phyloP scores from a whole-genome alignment of 2,797 vertebrate species.

The Silurus lanzhouensis region DNA sequence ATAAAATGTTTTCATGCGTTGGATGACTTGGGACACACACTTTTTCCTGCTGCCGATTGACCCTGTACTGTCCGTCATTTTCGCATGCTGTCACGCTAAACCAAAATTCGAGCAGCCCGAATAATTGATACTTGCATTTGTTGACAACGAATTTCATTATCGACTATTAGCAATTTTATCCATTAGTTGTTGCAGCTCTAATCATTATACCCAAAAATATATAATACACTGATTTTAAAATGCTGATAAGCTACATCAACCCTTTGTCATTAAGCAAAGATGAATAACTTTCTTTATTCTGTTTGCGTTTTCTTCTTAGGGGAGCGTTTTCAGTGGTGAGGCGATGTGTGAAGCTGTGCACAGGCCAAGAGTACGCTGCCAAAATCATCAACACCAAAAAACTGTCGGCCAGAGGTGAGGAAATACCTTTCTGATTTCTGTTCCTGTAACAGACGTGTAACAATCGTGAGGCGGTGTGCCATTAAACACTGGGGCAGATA shows the following conservation, averaged over 20 bases:
- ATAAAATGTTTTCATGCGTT: no score
- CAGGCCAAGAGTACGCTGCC: constrained; percentile 93
- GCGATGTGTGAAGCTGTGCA: constrained; percentile 94
- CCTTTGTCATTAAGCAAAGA: background rate
- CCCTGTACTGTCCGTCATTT: no score
- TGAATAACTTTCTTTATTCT: constrained; percentile 1
- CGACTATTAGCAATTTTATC: no score
- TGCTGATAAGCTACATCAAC: background rate
- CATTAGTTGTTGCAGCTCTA: no score
- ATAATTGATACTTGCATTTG: no score
- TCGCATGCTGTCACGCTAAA: no score
- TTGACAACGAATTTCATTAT: no score
- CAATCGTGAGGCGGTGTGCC: background rate
- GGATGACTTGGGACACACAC: no score
- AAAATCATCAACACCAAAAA: constrained; percentile 99
- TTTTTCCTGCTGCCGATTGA: no score
- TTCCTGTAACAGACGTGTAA: background rate
- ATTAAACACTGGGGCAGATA: background rate
- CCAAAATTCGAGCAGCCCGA: no score
- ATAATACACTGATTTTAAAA: background rate
- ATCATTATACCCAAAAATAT: background rate
- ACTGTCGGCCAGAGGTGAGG: constrained; percentile 93
- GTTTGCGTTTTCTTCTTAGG: constrained; percentile 70
- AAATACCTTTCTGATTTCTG: background rate
- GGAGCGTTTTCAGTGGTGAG: constrained; percentile 97